Evolutionary conservation across 2,888 invertebrate species (phyloP).

Genomic region (Tenodera sinensis): DNA sequence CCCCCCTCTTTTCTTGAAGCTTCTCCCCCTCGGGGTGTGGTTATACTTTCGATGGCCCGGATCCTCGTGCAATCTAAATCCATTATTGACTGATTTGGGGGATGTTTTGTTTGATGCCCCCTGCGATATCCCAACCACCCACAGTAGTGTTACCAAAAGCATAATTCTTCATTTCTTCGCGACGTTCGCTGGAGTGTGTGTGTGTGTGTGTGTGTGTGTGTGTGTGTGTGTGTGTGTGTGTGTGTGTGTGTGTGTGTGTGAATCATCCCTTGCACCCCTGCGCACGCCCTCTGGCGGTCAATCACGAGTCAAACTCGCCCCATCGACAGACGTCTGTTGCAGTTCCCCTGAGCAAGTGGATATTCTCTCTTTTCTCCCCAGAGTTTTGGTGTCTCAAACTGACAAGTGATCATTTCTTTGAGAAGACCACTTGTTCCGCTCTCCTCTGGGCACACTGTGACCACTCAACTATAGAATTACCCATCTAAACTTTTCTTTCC

Average conservation of each 20-base stretch:
- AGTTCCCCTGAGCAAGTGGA: background rate
- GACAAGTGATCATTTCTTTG: background rate
- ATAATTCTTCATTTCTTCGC: conserved; percentile 4
- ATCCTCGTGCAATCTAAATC: conserved; percentile 7
- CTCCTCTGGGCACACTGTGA: background rate
- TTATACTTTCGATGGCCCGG: conserved; percentile 8
- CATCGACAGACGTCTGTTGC: background rate
- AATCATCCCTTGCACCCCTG: conserved; percentile 11
- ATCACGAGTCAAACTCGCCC: conserved; percentile 2
- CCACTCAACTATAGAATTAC: background rate
- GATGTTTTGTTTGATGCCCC: conserved; percentile 2
- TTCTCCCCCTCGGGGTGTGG: background rate
- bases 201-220: too few relatives aligned
- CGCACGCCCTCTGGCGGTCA: conserved; percentile 15
- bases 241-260: too few relatives aligned
- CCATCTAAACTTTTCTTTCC: background rate
- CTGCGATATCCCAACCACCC: background rate
- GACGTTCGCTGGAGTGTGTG: background rate
- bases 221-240: too few relatives aligned
- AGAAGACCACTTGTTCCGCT: background rate
- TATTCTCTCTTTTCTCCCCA: background rate
- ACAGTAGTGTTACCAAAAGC: background rate
- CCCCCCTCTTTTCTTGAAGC: background rate
- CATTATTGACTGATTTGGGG: conserved; percentile 18
- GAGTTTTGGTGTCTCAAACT: background rate